Evolutionary conservation across 2,888 invertebrate genomes (phyloP).

Genomic region (Cheilosia vulpina): DNA sequence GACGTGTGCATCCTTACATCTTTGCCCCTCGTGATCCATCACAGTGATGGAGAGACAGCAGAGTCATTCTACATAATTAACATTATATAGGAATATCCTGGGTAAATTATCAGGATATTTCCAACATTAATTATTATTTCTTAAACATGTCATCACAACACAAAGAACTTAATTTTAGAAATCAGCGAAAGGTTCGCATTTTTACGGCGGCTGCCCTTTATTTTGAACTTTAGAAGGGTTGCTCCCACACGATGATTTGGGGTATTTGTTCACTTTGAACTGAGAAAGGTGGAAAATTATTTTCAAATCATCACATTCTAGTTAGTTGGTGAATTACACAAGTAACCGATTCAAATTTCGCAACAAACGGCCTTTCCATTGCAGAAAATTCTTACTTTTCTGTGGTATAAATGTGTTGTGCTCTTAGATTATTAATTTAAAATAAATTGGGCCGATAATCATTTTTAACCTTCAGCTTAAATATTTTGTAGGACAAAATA

Average conservation of each 20-base stretch:
- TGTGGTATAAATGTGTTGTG: no score
- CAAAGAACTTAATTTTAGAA: constrained; percentile 4
- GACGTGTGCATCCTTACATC: background rate
- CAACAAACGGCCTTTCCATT: no score
- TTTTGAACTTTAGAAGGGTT: background rate
- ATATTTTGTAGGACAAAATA: no score
- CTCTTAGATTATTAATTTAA: no score
- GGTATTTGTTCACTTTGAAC: background rate
- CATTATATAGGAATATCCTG: constrained; percentile 30
- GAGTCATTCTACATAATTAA: constrained; percentile 24
- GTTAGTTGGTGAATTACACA: no score
- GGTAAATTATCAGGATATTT: constrained; percentile 40
- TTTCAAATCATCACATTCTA: no score
- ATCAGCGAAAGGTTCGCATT: constrained; percentile 20
- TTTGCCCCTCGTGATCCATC: background rate
- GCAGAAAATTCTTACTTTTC: no score
- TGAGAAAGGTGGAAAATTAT: no score
- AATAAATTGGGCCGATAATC: no score
- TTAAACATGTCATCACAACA: constrained; percentile 29
- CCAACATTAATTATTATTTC: constrained; percentile 48
- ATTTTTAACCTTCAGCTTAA: no score
- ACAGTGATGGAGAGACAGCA: background rate
- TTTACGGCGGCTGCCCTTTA: background rate
- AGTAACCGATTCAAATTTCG: no score
- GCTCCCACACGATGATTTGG: background rate